These are phyloP conservation scores for Acheta domesticus DNA, from an alignment of 2,888 invertebrate genomes.

Conservation along the genomic window DNA sequence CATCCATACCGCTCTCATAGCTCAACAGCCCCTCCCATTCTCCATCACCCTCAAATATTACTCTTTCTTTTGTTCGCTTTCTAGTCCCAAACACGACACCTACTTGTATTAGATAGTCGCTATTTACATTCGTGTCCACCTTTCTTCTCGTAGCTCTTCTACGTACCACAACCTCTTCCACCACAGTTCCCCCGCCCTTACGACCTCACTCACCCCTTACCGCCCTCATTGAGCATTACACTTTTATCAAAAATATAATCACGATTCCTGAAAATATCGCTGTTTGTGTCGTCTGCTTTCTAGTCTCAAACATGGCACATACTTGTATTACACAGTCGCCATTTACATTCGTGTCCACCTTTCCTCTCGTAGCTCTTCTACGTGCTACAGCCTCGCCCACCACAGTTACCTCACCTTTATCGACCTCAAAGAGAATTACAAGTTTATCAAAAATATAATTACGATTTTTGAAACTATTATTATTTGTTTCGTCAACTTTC, in stretches of 20 bases:
- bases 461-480: no score
- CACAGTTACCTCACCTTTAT: background rate
- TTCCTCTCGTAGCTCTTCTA: background rate
- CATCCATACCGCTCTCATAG: no score
- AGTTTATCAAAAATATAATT: no score
- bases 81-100: no score
- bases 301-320: no score
- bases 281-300: no score
- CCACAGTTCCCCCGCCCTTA: background rate
- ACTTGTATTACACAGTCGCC: background rate
- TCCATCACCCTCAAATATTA: no score
- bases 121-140: background rate
- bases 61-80: no score
- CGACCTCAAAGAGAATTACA: background rate
- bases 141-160: background rate
- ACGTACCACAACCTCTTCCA: background rate
- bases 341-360: background rate
- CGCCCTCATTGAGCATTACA: background rate
- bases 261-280: no score
- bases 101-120: background rate
- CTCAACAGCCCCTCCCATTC: no score
- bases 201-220: background rate
- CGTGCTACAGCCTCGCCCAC: background rate
- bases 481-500: no score
- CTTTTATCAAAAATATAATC: no score